Percentiles rank a stretch among this genome's conserved stretches.
Conservation (phyloP, 2,797 vertebrate species). For the Phoebastria nigripes region DNA sequence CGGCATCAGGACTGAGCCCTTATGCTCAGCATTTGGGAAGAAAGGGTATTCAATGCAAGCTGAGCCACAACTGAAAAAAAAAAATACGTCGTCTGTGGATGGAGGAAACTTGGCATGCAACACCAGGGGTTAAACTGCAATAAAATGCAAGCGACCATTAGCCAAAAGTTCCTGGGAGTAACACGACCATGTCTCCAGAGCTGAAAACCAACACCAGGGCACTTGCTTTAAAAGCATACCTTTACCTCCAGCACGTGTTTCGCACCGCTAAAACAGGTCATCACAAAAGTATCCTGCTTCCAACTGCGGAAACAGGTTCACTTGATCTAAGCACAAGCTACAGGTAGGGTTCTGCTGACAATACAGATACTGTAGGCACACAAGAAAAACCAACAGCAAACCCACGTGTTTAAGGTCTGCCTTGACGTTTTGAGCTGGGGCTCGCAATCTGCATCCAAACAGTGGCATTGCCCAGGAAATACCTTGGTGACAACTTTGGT, state of each 20-base stretch:
- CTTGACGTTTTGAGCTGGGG: background rate
- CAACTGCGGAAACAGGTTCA: background rate
- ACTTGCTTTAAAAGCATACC: background rate
- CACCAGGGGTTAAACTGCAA: background rate
- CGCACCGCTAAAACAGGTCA: background rate
- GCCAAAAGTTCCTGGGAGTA: background rate
- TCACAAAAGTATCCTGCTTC: background rate
- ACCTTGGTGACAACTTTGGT: constrained; percentile 57
- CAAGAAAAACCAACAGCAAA: background rate
- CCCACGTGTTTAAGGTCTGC: background rate
- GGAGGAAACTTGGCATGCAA: background rate
- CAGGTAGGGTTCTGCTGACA: background rate
- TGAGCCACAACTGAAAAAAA: background rate
- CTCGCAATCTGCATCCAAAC: background rate
- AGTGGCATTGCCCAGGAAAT: constrained; percentile 42
- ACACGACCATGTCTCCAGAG: background rate
- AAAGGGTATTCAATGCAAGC: background rate
- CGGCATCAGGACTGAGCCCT: background rate
- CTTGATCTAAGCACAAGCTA: background rate
- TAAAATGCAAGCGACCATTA: background rate
- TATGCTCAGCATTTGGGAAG: background rate
- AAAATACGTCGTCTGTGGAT: background rate
- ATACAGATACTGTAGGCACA: rapidly evolving
- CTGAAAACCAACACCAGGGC: background rate
- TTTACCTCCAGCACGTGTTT: background rate